Evolutionary conservation across 64 coral and sea anemone species (phyloP).

Genomic region (Montipora cactus): DNA sequence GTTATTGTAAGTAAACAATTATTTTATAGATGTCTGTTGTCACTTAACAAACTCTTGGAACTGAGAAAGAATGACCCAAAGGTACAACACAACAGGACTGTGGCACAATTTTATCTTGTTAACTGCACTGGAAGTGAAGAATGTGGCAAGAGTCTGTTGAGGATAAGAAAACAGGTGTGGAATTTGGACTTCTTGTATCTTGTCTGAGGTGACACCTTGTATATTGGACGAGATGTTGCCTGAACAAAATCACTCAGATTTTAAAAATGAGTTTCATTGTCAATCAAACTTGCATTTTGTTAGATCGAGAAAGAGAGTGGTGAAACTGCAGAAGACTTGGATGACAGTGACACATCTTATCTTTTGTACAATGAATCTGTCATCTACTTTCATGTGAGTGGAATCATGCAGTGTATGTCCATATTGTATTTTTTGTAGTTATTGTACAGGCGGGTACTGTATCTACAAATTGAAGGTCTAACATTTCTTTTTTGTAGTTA

Average conservation of each 20-base stretch:
- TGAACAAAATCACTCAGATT: neutral
- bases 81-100: slow-evolving; percentile 87
- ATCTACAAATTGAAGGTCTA: neutral
- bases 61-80: slow-evolving; percentile 90
- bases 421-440: no score
- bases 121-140: slow-evolving; percentile 88
- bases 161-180: slow-evolving; percentile 89
- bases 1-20: no score
- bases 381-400: slow-evolving; percentile 73
- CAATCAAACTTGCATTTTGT: neutral
- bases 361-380: slow-evolving; percentile 81
- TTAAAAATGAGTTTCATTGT: neutral
- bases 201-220: neutral
- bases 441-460: neutral
- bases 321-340: slow-evolving; percentile 51
- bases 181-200: neutral
- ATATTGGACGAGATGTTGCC: neutral
- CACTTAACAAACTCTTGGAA: slow-evolving; percentile 81
- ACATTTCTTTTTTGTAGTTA: slow-evolving; percentile 18
- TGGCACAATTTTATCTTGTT: slow-evolving; percentile 84
- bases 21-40: slow-evolving; percentile 51
- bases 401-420: no score
- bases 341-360: slow-evolving; percentile 73
- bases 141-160: slow-evolving; percentile 70
- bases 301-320: slow-evolving; percentile 61